phyloP scores from a whole-genome alignment of 92 coral and sea anemone species.

The Porites cylindrica region DNA sequence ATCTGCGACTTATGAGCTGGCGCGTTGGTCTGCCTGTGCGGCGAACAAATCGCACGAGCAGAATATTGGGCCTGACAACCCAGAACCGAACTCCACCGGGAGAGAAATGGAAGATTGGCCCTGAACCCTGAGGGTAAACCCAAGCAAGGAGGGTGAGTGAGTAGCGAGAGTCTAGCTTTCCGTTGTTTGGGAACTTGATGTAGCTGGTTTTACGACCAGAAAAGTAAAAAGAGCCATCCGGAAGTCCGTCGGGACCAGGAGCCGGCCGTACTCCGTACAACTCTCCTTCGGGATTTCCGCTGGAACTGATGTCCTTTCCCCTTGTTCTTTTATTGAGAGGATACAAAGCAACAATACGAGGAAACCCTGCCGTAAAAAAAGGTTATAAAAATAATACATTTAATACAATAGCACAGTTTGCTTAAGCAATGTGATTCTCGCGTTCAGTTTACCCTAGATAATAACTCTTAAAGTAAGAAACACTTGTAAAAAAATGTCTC shows the following conservation, averaged over 20 bases:
- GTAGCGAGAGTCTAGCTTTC: constrained; percentile 77
- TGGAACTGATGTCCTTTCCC: constrained; percentile 74
- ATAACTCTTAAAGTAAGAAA: too few relatives aligned
- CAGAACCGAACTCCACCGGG: constrained; percentile 81
- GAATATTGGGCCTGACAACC: constrained; percentile 61
- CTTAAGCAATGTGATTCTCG: too few relatives aligned
- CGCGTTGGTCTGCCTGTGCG: constrained; percentile 73
- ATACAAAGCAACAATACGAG: constrained; percentile 72
- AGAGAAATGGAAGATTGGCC: constrained; percentile 75
- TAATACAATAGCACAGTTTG: too few relatives aligned
- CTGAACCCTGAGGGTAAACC: constrained; percentile 74
- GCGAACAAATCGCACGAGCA: constrained; percentile 66
- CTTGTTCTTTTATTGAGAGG: constrained; percentile 67
- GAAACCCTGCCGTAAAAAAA: constrained; percentile 48
- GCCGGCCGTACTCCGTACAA: constrained; percentile 61
- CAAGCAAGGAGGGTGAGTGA: constrained; percentile 75
- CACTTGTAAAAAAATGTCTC: too few relatives aligned
- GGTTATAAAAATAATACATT: neutral
- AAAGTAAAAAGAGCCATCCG: constrained; percentile 71
- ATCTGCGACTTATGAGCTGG: constrained; percentile 54
- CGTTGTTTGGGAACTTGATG: constrained; percentile 69
- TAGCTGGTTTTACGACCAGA: constrained; percentile 62
- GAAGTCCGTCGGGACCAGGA: constrained; percentile 79
- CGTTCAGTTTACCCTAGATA: too few relatives aligned
- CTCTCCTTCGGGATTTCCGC: constrained; percentile 56